phyloP scores from a whole-genome alignment of 2,113 vertebrate species.

The Ochotona princeps region DNA sequence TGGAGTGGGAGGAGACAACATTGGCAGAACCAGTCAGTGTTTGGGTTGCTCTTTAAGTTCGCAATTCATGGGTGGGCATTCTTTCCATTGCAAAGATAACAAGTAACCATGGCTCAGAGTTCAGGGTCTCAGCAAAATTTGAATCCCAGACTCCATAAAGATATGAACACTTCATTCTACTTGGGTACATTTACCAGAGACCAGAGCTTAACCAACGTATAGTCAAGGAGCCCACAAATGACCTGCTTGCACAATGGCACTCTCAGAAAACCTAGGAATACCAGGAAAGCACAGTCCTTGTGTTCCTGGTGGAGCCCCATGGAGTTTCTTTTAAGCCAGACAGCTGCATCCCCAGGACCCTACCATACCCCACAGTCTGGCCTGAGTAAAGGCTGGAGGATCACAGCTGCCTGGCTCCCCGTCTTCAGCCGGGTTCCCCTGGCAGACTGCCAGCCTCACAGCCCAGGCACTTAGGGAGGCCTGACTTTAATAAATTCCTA shows the following conservation, averaged over 20 bases:
- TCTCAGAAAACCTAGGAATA: not conserved
- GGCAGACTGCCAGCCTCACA: slow-evolving; percentile 58
- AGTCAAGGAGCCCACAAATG: not conserved
- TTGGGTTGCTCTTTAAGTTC: not conserved
- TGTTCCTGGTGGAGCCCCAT: not conserved
- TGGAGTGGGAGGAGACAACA: not conserved
- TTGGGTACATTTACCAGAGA: not conserved
- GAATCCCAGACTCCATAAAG: not conserved
- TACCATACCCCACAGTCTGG: not conserved
- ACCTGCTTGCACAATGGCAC: not conserved
- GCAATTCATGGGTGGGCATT: not conserved
- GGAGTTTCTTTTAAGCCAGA: not conserved
- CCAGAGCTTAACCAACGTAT: not conserved
- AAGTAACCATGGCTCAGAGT: not conserved
- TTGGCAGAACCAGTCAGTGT: no score
- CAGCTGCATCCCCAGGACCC: not conserved
- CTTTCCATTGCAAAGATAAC: not conserved
- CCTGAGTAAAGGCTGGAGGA: not conserved
- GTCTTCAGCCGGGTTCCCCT: not conserved
- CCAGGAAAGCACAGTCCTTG: not conserved
- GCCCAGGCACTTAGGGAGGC: slow-evolving; percentile 13
- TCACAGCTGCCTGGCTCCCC: slow-evolving; percentile 5
- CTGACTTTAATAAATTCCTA: slow-evolving; percentile 77
- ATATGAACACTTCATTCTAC: not conserved
- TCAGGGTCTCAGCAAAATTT: not conserved